Conservation (phyloP, 2,797 vertebrate genomes). For the Passerculus sandwichensis region DNA sequence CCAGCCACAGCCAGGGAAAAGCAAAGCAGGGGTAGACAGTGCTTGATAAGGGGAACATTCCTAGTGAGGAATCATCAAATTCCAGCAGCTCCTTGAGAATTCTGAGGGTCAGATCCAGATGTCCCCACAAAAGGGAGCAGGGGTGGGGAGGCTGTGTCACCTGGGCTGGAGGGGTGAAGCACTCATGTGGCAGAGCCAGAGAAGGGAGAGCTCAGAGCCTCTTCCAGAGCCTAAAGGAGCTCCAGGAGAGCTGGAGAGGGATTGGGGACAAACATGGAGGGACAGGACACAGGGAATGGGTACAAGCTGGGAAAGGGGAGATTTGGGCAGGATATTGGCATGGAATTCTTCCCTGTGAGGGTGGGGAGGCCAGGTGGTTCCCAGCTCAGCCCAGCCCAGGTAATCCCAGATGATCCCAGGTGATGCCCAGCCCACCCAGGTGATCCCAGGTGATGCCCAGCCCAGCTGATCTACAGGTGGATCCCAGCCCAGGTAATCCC, state of each 20-base stretch:
- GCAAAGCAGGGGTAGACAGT: neutral
- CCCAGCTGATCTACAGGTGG: no score
- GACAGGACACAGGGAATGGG: neutral
- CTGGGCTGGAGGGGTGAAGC: neutral
- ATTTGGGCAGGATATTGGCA: no score
- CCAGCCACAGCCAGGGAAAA: neutral
- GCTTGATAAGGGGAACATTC: neutral
- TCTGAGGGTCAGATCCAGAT: neutral
- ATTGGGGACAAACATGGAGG: neutral
- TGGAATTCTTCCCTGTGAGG: neutral
- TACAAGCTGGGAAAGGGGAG: neutral
- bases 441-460: neutral
- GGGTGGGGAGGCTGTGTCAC: neutral
- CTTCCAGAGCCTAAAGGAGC: neutral
- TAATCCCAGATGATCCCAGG: neutral
- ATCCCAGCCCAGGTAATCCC: no score
- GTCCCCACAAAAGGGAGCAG: no score
- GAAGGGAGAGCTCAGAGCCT: rapidly evolving
- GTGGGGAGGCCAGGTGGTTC: neutral
- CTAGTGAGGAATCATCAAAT: neutral
- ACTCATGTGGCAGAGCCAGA: neutral
- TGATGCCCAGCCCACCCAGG: neutral
- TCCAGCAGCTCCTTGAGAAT: neutral
- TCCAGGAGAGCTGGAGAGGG: neutral
- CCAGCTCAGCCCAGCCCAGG: neutral